phyloP scores from a whole-genome alignment of 2,797 vertebrate species.

The Sternarchorhynchus goeldii region DNA sequence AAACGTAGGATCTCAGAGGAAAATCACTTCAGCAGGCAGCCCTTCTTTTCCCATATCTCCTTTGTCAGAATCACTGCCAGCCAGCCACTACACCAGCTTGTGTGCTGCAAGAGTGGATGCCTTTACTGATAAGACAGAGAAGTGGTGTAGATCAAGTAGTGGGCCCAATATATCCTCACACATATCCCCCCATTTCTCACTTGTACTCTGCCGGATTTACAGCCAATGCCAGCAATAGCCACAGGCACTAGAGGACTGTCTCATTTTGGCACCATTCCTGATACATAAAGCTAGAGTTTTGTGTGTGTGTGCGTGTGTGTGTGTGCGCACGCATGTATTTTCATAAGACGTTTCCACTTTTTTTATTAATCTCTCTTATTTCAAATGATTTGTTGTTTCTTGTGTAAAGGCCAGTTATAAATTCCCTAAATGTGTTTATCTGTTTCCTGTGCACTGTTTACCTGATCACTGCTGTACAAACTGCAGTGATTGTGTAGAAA shows the following conservation, averaged over 20 bases:
- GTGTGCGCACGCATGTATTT: too few species aligned
- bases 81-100: conserved; percentile 20
- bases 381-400: conserved; percentile 7
- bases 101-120: conserved; percentile 32
- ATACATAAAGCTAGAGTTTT: conserved; percentile 3
- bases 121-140: conserved; percentile 42
- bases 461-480: not conserved
- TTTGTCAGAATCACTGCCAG: conserved; percentile 36
- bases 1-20: conserved; percentile 45
- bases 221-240: conserved; percentile 2
- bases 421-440: not conserved
- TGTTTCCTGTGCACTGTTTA: conserved; percentile 2
- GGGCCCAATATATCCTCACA: conserved; percentile 20
- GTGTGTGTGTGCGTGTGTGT: not conserved
- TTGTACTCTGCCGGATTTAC: conserved; percentile 27
- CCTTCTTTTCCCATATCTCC: conserved; percentile 51
- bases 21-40: conserved; percentile 51
- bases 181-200: conserved; percentile 20
- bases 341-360: too few species aligned
- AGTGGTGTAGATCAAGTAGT: conserved; percentile 41
- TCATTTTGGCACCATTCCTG: conserved; percentile 3
- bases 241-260: not conserved
- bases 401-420: conserved; percentile 1
- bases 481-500: not conserved
- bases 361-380: not conserved